Base-by-base conservation (phyloP, 2,888 invertebrate species). In the Sarcophaga carnaria region DNA sequence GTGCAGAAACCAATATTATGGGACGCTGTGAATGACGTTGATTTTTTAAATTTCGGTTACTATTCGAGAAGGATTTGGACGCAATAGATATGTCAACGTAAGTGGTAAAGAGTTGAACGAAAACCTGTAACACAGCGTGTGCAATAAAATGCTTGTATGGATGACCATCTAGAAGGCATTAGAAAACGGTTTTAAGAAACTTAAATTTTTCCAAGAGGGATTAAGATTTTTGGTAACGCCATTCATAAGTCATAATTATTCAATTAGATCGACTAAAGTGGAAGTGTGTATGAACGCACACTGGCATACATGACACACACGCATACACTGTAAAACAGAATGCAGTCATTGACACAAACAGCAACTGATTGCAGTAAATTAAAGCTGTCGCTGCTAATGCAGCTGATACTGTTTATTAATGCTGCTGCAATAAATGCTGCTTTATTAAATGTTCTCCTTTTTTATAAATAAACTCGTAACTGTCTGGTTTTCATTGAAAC, bases 251-350 rank as follows among this genome's bases (percentile, higher is more conserved):
- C 76, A 74, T 67, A 86, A 83, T 86, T 83, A 12, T 86, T 82
- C 76, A 86, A 83, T 86, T 83, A 79, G 67, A 71, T 71, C n/a
- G 54, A 69, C 79, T 76, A 54, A 86, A 86, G 79, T 83, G 86
- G 86, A 86, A 83, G 82, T 86, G 67, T 76, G 47, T 70, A 12
- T 70, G 45, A 79, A 49, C 63, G 67, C 81, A 78, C 72, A 77
- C 62, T 66, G 17, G n/a, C 47, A 47, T 6, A 37, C 63, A 66
- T 49, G 54, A 54, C 66, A 27, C 54, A 17, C 49, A 70, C 70
- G 4, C 12, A 80, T 10, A 37, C 37, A 37, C 37, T 37, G 37
- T 37, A 37, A 37, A 8, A 37, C 37, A 37, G 37, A 37, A 37
- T 2, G 37, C 66, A 80, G 47, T 74, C 77, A 71, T 81, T 85